Base-by-base conservation (phyloP, 2,797 vertebrate species). In the Cossypha niveicapilla region DNA sequence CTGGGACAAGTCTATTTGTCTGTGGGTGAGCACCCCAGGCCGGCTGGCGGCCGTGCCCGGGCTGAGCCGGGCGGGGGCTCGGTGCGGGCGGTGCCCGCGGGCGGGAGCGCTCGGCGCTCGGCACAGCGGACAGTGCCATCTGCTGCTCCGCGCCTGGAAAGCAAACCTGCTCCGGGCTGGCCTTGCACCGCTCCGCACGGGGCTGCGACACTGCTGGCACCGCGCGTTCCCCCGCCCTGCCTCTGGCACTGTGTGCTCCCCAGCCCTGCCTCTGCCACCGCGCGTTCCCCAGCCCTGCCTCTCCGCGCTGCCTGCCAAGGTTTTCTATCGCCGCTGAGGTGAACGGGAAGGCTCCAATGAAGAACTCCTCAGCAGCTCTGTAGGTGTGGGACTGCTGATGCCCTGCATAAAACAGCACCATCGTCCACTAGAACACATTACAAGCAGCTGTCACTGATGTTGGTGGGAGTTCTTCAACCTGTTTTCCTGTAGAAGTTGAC, bases 41-140 rank as follows among this genome's bases (percentile, higher is more conserved):
- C 7, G 44, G 39, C 2, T 1, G 13, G 4, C 13, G 25, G 47
- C 47, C 47, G 47, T 27, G 47, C 14, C 14, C 24, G 74, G 63
- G 54, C 87, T 54, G 65, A 45, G 75, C 45, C 39, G 27, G 34
- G 65, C 41, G 47, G 45, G 22, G 45, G 24, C 25, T 21, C 63
- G 50, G 50, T 18, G 50, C 48, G 6, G 25, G 48, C 48, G 16
- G 27, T 50, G 48, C 48, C 48, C 48, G 42, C 27, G 48, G 48
- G 27, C 48, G 27, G 27, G 28, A 21, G 50, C 50, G 51, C 51
- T 53, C 50, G 30, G 51, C 51, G 19, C 51, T 13, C 18, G 51
- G 51, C 93, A 17, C 82, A 88, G 92, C 62, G 11, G 68, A 92
- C 88, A 96, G 90, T 96, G 96, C 96, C 94, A 92, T 92, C 96